These are phyloP conservation scores for Pica pica DNA, from an alignment of 2,113 vertebrate species.

Conservation along the genomic window DNA sequence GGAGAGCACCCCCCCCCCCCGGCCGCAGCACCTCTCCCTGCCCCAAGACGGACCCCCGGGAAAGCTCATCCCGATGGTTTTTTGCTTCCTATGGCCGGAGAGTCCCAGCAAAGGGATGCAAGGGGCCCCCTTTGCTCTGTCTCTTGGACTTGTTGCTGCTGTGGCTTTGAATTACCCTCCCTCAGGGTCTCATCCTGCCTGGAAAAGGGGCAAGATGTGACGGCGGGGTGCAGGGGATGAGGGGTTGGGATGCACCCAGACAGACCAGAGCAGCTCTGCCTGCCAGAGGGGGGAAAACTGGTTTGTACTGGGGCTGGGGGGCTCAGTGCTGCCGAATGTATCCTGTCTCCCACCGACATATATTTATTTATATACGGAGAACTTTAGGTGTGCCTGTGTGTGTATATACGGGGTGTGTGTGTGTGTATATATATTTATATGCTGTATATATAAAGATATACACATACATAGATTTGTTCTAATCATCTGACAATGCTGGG, in stretches of 20 bases:
- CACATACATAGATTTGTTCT: conserved; percentile 50
- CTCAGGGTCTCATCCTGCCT: not conserved
- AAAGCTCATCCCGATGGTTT: not conserved
- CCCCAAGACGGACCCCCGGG: not conserved
- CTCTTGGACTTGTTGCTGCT: not conserved
- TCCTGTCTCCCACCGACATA: not conserved
- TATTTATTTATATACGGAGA: conserved; percentile 41
- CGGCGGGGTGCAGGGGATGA: rapidly evolving
- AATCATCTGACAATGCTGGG: not conserved
- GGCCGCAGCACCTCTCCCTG: not conserved
- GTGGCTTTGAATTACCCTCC: not conserved
- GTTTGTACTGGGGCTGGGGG: not conserved
- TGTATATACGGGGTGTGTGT: conserved; percentile 41
- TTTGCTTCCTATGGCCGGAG: not conserved
- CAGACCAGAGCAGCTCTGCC: not conserved
- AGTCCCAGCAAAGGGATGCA: not conserved
- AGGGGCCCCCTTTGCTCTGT: not conserved
- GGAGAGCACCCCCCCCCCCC: not conserved
- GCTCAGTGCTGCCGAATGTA: not conserved
- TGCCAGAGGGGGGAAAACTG: not conserved
- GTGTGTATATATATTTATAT: conserved; percentile 65
- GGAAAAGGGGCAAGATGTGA: not conserved
- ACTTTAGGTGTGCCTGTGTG: conserved; percentile 52
- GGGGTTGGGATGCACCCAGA: not conserved
- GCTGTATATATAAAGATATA: conserved; percentile 62